These are phyloP conservation scores for Actinia tenebrosa DNA, from an alignment of 64 coral and sea anemone species.

Conservation along the genomic window DNA sequence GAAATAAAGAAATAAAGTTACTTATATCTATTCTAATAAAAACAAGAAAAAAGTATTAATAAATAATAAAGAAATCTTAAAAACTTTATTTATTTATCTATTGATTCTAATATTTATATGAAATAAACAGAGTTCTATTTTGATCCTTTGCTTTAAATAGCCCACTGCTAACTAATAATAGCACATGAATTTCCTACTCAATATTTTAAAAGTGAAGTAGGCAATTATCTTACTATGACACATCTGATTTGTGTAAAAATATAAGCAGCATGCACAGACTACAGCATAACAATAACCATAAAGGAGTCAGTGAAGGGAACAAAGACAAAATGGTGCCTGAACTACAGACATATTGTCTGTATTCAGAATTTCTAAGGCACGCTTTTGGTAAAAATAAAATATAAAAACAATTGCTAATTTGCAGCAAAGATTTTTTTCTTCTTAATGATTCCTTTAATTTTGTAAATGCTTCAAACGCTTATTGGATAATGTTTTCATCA, in stretches of 20 bases:
- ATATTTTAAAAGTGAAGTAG: not conserved
- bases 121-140: no score
- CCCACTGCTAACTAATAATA: no score
- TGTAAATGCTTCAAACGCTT: not conserved
- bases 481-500: not conserved
- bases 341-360: not conserved
- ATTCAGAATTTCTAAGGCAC: not conserved
- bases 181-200: not conserved
- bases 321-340: not conserved
- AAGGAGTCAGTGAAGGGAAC: not conserved
- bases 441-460: not conserved
- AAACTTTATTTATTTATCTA: no score
- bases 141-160: no score
- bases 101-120: no score
- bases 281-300: not conserved
- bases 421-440: not conserved
- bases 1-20: no score
- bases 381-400: not conserved
- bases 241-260: not conserved
- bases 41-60: no score
- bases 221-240: not conserved
- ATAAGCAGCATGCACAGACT: not conserved
- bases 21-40: no score
- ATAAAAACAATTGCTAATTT: not conserved
- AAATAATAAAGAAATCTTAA: no score